Evolutionary conservation across 1,140 invertebrate genomes (phyloP).

Genomic region (Aphidius ervi): DNA sequence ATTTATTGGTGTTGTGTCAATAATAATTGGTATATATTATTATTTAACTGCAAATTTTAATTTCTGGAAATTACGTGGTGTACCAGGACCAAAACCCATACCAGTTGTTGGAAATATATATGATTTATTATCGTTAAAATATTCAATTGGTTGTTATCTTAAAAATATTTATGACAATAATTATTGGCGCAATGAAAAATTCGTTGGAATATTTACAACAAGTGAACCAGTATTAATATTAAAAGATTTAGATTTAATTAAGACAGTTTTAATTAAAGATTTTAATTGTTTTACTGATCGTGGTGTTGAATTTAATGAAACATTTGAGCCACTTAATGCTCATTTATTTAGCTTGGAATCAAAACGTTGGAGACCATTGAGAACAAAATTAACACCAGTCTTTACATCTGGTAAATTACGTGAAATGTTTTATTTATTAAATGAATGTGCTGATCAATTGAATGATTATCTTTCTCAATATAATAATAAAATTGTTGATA

Average conservation of each 20-base stretch:
- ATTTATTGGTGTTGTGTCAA: not conserved
- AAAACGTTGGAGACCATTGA: slow-evolving; percentile 17
- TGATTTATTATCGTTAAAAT: slow-evolving; percentile 7
- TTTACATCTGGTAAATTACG: slow-evolving; percentile 55
- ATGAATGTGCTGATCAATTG: slow-evolving; percentile 47
- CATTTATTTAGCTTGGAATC: slow-evolving; percentile 40
- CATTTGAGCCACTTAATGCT: slow-evolving; percentile 37
- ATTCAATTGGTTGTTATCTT: slow-evolving; percentile 6
- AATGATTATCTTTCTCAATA: slow-evolving; percentile 30
- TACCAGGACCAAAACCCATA: slow-evolving; percentile 16
- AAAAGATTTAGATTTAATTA: slow-evolving; percentile 48
- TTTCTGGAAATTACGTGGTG: slow-evolving; percentile 16
- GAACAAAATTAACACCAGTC: slow-evolving; percentile 36
- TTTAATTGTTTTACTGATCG: slow-evolving; percentile 50
- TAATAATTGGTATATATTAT: slow-evolving; percentile 15
- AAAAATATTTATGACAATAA: slow-evolving; percentile 5
- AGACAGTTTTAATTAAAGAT: slow-evolving; percentile 51
- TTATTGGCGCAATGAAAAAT: slow-evolving; percentile 7
- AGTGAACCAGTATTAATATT: slow-evolving; percentile 40
- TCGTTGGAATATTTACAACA: slow-evolving; percentile 16
- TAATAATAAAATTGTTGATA: slow-evolving; percentile 47
- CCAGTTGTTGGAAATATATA: slow-evolving; percentile 18
- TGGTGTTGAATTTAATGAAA: slow-evolving; percentile 35
- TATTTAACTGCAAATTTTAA: slow-evolving; percentile 13
- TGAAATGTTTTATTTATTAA: slow-evolving; percentile 49